phyloP scores from a whole-genome alignment of 2,888 invertebrate species.

The Lasioglossum leucozonium region DNA sequence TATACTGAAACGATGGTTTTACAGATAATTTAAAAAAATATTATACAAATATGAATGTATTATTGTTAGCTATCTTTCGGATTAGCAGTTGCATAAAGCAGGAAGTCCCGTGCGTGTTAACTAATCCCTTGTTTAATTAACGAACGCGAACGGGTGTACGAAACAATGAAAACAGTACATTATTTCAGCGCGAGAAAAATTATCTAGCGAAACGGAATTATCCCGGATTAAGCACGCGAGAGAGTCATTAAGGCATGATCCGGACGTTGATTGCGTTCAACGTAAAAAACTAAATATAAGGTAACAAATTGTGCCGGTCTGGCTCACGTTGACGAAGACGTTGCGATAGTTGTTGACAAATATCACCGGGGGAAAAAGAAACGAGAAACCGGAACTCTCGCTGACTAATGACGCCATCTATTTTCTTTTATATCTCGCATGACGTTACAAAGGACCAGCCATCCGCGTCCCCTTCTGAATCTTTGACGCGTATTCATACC shows the following conservation, averaged over 20 bases:
- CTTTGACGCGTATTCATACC: constrained; percentile 54
- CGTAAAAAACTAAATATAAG: constrained; percentile 29
- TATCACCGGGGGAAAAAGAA: constrained; percentile 73
- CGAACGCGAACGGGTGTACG: constrained; percentile 24
- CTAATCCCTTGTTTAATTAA: constrained; percentile 52
- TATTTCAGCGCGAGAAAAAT: constrained; percentile 33
- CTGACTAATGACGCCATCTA: constrained; percentile 85
- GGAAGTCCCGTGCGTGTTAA: constrained; percentile 41
- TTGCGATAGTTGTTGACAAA: constrained; percentile 81
- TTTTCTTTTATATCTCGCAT: constrained; percentile 84
- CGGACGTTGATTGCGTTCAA: constrained; percentile 42
- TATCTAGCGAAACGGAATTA: constrained; percentile 50
- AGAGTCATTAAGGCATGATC: constrained; percentile 50
- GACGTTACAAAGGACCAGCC: constrained; percentile 82
- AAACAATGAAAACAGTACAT: constrained; percentile 51
- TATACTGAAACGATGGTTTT: not conserved
- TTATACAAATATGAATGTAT: not conserved
- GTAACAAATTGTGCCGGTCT: constrained; percentile 72
- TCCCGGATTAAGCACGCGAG: constrained; percentile 52
- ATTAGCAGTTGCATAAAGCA: constrained; percentile 45
- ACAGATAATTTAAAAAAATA: not conserved
- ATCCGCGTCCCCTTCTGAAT: constrained; percentile 39
- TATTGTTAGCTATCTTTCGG: constrained; percentile 7
- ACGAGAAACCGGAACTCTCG: constrained; percentile 73
- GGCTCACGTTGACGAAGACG: constrained; percentile 84